Evolutionary conservation across 2,113 vertebrate genomes (phyloP).

Genomic region (Chlorocebus sabaeus): DNA sequence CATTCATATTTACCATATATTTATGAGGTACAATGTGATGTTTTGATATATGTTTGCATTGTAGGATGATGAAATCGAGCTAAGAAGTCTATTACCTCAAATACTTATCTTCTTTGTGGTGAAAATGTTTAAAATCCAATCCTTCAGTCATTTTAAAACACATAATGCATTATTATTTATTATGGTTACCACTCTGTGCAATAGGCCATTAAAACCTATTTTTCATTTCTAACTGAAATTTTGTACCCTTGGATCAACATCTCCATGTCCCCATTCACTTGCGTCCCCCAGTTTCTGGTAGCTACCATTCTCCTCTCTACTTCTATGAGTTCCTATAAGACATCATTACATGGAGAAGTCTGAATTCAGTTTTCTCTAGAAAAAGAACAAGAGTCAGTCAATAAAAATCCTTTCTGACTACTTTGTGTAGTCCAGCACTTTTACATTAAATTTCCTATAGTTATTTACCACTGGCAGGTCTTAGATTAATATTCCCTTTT

Average conservation of each 20-base stretch:
- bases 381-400: not conserved
- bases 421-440: not conserved
- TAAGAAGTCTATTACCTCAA: not conserved
- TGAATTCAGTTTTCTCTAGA: not conserved
- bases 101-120: not conserved
- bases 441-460: not conserved
- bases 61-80: not conserved
- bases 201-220: not conserved
- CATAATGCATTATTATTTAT: not conserved
- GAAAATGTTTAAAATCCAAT: not conserved
- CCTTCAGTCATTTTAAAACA: not conserved
- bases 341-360: not conserved
- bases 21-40: not conserved
- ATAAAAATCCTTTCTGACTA: not conserved
- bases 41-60: not conserved
- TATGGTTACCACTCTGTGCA: not conserved
- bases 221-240: not conserved
- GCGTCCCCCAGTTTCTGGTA: not conserved
- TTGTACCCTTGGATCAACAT: not conserved
- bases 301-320: not conserved
- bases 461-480: not conserved
- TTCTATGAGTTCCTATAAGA: not conserved
- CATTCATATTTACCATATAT: not conserved
- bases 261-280: fast-evolving
- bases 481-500: not conserved